These are phyloP conservation scores for Manis pentadactyla DNA, from an alignment of 2,797 vertebrate genomes.

Conservation along the genomic window DNA sequence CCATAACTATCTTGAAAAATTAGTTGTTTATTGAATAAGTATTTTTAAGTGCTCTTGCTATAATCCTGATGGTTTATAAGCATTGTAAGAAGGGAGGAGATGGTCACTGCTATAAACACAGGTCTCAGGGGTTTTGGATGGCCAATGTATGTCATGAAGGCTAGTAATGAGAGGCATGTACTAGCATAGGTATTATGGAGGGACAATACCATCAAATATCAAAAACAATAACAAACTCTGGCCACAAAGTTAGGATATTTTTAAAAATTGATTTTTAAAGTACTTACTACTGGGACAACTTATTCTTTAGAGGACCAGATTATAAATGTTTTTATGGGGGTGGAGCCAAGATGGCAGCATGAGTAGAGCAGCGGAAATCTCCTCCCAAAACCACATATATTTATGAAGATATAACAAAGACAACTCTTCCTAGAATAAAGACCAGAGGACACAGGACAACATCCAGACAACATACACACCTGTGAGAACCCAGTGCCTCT, in stretches of 20 bases:
- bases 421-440: too few species aligned
- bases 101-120: not conserved
- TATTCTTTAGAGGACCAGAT: not conserved
- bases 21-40: conserved; percentile 76
- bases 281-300: not conserved
- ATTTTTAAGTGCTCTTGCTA: conserved; percentile 69
- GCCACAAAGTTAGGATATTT: not conserved
- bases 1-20: conserved; percentile 78
- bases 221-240: not conserved
- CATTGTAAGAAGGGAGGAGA: not conserved
- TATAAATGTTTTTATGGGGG: not conserved
- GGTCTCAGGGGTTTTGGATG: not conserved
- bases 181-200: not conserved
- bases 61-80: conserved; percentile 57
- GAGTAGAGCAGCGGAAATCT: too few species aligned
- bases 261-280: not conserved
- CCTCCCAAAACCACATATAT: too few species aligned
- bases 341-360: too few species aligned
- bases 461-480: too few species aligned
- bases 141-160: not conserved
- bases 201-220: not conserved
- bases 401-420: too few species aligned
- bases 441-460: too few species aligned
- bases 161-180: not conserved
- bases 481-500: too few species aligned